Base-by-base conservation (phyloP, 2,888 invertebrate genomes). In the Drosophila anceps region DNA sequence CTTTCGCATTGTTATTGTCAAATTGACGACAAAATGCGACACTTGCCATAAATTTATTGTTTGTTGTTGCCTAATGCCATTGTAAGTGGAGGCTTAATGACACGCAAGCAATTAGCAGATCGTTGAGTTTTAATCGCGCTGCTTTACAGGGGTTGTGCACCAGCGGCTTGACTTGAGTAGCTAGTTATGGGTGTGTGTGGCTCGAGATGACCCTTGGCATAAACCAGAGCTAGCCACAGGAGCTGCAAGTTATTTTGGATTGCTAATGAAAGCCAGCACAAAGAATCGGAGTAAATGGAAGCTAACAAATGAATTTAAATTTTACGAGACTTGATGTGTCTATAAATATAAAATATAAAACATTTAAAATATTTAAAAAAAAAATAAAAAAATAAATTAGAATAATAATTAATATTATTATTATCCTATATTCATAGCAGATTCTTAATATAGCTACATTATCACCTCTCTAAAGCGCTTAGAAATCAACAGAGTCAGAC, bases 11-110 rank as follows among this genome's bases (percentile, higher is more conserved):
- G 73, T 81, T 79, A 73, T 71, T 79, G 79, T 79, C 74, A 78
- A 87, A 82, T 90, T 85, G 91, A 88, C 82, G 85, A 90, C 82
- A 87, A 91, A 88, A 90, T 84, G 88, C 84, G 87, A 90, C 88
- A 84, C 90, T 90, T 90, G 88, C 86, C 88, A 91, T 90, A 86
- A 90, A 88, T 84, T 82, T 89, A 89, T 88, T 89, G 84, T 87
- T 91, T 90, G 86, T 48, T 67, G 58, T 65, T 89, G 82, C 82
- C 78, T 83, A 91, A 90, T 89, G 77, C 79, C 73, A 62, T 77
- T 82, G 81, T 86, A 90, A 91, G 91, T 91, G 86, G 81, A 88
- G 82, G 91, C 90, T 90, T 91, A 92, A 91, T 91, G 91, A 91
- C 91, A 89, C 91, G 88, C 81, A 81, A 75, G 84, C 91, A 92